These are phyloP conservation scores for Aethes cnicana DNA, from an alignment of 2,888 invertebrate genomes.

Conservation along the genomic window DNA sequence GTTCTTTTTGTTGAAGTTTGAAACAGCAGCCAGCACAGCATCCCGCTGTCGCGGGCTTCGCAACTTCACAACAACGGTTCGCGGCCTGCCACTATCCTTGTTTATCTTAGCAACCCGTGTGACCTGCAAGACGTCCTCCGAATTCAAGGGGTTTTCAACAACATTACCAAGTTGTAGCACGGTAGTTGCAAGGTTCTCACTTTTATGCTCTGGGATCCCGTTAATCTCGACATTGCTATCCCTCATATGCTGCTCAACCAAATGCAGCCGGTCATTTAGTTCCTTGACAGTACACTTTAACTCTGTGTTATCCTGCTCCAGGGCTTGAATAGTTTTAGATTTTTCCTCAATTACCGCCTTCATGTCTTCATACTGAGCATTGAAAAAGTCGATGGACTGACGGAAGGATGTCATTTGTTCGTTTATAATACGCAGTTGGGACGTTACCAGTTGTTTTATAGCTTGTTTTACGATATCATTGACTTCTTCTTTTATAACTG, in stretches of 20 bases:
- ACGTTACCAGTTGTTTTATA: conserved; percentile 8
- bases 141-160: conserved; percentile 21
- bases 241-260: conserved; percentile 35
- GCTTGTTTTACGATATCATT: too few relatives aligned
- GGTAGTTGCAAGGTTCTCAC: conserved; percentile 28
- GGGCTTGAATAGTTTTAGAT: conserved; percentile 22
- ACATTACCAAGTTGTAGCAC: conserved; percentile 24
- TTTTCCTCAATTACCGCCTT: conserved; percentile 27
- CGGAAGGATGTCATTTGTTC: conserved; percentile 17
- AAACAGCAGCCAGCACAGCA: conserved; percentile 30
- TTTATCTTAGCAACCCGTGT: conserved; percentile 36
- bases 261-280: conserved; percentile 26
- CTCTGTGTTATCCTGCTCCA: conserved; percentile 30
- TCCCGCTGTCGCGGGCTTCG: conserved; percentile 33
- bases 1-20: conserved; percentile 33
- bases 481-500: too few relatives aligned
- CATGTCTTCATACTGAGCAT: conserved; percentile 25
- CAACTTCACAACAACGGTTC: conserved; percentile 33
- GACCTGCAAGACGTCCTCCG: conserved; percentile 27
- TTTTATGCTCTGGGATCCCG: conserved; percentile 35
- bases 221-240: conserved; percentile 36
- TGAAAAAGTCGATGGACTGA: conserved; percentile 19
- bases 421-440: conserved; percentile 12
- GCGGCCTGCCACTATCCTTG: conserved; percentile 29
- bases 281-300: conserved; percentile 28